These are phyloP conservation scores for Etheostoma spectabile DNA, from an alignment of 2,113 vertebrate species.

Conservation along the genomic window DNA sequence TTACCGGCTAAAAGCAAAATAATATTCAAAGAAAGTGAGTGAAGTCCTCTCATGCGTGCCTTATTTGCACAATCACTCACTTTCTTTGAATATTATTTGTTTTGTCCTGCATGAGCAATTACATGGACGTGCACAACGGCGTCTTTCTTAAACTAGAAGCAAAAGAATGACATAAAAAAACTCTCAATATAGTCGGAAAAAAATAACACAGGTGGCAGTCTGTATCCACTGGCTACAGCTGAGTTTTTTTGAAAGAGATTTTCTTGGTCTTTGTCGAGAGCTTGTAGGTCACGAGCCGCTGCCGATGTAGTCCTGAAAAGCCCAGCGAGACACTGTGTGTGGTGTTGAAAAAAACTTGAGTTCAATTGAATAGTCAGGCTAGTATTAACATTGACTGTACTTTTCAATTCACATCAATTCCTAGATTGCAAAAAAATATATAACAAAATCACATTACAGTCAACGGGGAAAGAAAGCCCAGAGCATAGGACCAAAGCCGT, in stretches of 20 bases:
- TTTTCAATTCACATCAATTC: not conserved
- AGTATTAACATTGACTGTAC: not conserved
- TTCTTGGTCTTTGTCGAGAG: conserved; percentile 10
- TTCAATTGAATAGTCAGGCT: conserved; percentile 8
- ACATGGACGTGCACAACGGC: too few relatives aligned
- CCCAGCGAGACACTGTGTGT: not conserved
- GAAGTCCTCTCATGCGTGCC: too few relatives aligned
- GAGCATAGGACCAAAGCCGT: not conserved
- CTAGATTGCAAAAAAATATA: not conserved
- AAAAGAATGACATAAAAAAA: conserved; percentile 2
- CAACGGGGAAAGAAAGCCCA: not conserved
- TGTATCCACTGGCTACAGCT: not conserved
- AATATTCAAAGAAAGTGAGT: not conserved
- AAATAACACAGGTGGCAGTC: not conserved
- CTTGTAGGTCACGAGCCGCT: conserved; percentile 28
- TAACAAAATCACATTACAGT: not conserved
- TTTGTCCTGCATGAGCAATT: too few relatives aligned
- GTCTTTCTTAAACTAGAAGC: not conserved
- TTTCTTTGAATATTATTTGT: too few relatives aligned
- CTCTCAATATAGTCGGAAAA: conserved; percentile 1
- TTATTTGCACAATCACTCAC: too few relatives aligned
- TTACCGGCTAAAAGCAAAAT: conserved; percentile 15
- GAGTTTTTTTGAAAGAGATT: conserved; percentile 3
- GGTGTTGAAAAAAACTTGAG: conserved; percentile 24
- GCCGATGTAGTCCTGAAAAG: conserved; percentile 2